Evolutionary conservation across 2,888 invertebrate species (phyloP), one percentile per base, ranked within the genome.

Genomic region (Hypomecis atomaria): DNA sequence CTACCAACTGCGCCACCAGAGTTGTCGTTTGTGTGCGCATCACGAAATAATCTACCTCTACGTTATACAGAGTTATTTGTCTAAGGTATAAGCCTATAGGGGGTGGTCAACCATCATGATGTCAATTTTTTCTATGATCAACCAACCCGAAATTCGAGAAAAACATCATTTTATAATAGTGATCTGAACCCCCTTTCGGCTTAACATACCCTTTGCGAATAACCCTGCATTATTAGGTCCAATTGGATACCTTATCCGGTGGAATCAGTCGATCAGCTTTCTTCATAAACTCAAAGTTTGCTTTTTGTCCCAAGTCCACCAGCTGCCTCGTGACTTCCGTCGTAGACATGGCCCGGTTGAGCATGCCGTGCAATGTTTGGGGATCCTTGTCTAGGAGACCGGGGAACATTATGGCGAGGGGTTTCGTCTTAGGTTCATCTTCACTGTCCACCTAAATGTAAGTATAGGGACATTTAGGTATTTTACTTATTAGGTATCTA

Each of bases 291-390:
- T 83, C 81, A 66, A 89, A 90, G 71, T 89, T 87, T 4, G 90
- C 90, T 75, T 90, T 90, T 74, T 90, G 86, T 0, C 89, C 89
- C 34, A 88, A 79, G 66, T 87, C 81, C 23, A 91, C 87, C 64
- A 91, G 79, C 75, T 88, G 87, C 62, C 82, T 86, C 2, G 90
- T 90, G 10, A 91, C 88, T 80, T 91, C 90, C 10, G 90, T 90
- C 8, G 90, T 91, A 4, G 90, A 91, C 87, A 91, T 89, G 5
- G 78, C 84, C 66, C 83, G 86, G 58, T 83, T 86, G 23, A 89
- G 71, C 75, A 91, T 83, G 49, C 86, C 87, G 75, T 88, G 76
- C 49, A 90, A 76, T 40, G 86, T 89, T 67, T 80, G 77, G 1
- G 89, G 88, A 67, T 90, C 88, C 74, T 85, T 84, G 48, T 88